Evolutionary conservation across 2,113 vertebrate genomes (phyloP).

Genomic region (Brachirus orientalis): DNA sequence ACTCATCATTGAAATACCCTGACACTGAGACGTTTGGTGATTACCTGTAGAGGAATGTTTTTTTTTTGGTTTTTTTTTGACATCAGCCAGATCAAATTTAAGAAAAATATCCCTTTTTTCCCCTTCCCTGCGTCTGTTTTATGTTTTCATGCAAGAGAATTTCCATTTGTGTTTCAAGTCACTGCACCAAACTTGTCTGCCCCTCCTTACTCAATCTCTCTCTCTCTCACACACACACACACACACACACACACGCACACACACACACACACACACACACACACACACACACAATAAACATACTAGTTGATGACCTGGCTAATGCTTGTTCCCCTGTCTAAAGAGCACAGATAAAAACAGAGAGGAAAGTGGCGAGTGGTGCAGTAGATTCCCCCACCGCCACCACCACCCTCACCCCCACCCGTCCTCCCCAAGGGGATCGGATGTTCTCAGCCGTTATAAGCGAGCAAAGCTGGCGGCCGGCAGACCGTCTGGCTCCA

Average conservation of each 20-base stretch:
- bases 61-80: constrained; percentile 4
- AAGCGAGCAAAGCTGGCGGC: constrained; percentile 84
- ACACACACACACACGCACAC: constrained; percentile 41
- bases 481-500: constrained; percentile 90
- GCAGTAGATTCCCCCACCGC: constrained; percentile 42
- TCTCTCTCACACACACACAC: constrained; percentile 28
- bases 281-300: constrained; percentile 66
- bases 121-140: constrained; percentile 14
- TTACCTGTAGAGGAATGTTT: constrained; percentile 60
- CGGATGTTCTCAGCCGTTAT: constrained; percentile 90
- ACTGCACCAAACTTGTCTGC: constrained; percentile 25
- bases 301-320: constrained; percentile 63
- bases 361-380: constrained; percentile 73
- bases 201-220: not conserved
- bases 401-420: constrained; percentile 49
- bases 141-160: constrained; percentile 36
- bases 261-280: constrained; percentile 42
- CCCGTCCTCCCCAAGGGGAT: constrained; percentile 84
- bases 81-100: constrained; percentile 37
- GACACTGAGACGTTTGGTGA: constrained; percentile 43
- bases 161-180: constrained; percentile 45
- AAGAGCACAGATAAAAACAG: constrained; percentile 79
- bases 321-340: constrained; percentile 77
- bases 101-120: constrained; percentile 26
- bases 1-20: constrained; percentile 70